Percentiles rank a stretch among this genome's conserved stretches.
These are phyloP conservation scores for Dipodomys ordii DNA, from an alignment of 2,113 vertebrate genomes.

Conservation along the genomic window DNA sequence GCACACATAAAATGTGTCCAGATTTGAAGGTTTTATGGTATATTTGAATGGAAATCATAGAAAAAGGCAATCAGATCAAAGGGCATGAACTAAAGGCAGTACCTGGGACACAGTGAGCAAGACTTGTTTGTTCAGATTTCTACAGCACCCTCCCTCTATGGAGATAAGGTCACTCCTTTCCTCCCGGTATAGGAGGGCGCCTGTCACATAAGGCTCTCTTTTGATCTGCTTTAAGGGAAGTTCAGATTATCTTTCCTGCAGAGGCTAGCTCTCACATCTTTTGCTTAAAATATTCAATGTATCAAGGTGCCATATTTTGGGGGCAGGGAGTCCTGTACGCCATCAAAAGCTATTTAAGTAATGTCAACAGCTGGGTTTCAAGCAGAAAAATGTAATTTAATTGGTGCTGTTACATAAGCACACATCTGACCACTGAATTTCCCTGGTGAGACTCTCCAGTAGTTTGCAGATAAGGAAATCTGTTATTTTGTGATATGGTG, in stretches of 20 bases:
- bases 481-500: slow-evolving; percentile 38
- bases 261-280: background rate
- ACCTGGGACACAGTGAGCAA: background rate
- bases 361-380: slow-evolving; percentile 38
- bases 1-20: background rate
- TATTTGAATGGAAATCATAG: background rate
- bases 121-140: background rate
- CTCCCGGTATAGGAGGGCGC: background rate
- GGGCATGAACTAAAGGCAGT: background rate
- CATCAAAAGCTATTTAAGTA: slow-evolving; percentile 27
- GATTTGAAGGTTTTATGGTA: background rate
- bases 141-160: background rate
- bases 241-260: background rate
- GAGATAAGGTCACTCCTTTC: background rate
- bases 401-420: background rate
- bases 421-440: background rate
- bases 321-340: background rate
- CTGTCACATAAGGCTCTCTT: background rate
- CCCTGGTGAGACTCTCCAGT: background rate
- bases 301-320: background rate
- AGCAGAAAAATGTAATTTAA: slow-evolving; percentile 10
- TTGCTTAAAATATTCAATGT: background rate
- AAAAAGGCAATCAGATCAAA: background rate
- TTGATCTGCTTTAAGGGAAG: background rate
- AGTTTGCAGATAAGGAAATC: background rate